Percentiles rank a stretch among this genome's conserved stretches.
These are phyloP conservation scores for Zoanthus sansibaricus DNA, from an alignment of 92 coral and sea anemone genomes.

Conservation along the genomic window DNA sequence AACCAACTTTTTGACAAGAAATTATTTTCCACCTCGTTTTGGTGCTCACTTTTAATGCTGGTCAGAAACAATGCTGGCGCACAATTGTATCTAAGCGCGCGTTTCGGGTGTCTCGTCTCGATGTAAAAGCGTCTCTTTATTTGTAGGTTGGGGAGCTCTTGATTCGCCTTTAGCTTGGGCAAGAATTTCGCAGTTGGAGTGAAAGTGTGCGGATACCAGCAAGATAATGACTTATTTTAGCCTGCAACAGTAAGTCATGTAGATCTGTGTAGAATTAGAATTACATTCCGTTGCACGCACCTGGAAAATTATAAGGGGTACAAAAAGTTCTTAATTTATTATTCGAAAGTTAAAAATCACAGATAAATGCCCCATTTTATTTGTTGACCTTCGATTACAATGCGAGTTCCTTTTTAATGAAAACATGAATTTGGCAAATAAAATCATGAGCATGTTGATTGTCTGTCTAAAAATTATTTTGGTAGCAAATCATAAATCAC, in stretches of 20 bases:
- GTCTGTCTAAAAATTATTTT: too few relatives aligned
- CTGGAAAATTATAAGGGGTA: not conserved
- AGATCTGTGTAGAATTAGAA: not conserved
- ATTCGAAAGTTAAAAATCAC: too few relatives aligned
- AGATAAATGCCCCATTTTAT: too few relatives aligned
- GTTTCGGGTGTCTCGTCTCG: not conserved
- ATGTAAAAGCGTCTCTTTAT: not conserved
- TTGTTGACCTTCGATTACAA: too few relatives aligned
- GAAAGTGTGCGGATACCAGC: slow-evolving; percentile 76
- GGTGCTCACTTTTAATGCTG: slow-evolving; percentile 26
- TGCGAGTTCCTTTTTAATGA: too few relatives aligned
- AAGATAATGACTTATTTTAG: slow-evolving; percentile 77
- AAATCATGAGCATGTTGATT: too few relatives aligned
- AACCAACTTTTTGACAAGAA: not conserved
- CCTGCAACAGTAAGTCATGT: slow-evolving; percentile 76
- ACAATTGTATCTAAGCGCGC: not conserved
- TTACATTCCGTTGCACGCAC: not conserved
- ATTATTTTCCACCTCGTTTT: slow-evolving; percentile 20
- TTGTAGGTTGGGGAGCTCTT: not conserved
- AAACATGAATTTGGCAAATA: too few relatives aligned
- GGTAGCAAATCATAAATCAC: too few relatives aligned
- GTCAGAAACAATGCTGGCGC: not conserved
- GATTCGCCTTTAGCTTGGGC: slow-evolving; percentile 16
- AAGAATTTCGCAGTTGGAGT: slow-evolving; percentile 17
- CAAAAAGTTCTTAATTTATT: too few relatives aligned